phyloP scores from a whole-genome alignment of 2,888 invertebrate species.

The Dasypogon diadema region DNA sequence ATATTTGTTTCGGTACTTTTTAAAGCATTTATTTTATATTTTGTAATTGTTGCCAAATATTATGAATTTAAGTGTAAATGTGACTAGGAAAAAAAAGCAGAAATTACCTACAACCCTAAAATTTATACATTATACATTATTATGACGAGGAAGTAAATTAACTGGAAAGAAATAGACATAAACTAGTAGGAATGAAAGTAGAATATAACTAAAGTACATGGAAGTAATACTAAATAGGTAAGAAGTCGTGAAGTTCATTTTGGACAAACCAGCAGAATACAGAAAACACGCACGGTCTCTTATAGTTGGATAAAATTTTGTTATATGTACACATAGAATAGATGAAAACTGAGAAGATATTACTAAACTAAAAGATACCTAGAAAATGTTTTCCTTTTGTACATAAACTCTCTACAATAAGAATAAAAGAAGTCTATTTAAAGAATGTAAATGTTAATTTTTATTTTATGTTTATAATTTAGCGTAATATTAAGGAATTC shows the following conservation, averaged over 20 bases:
- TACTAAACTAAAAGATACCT: slow-evolving; percentile 17
- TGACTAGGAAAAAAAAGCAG: slow-evolving; percentile 82
- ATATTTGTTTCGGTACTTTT: slow-evolving; percentile 39
- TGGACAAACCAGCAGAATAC: neutral
- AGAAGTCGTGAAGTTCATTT: neutral
- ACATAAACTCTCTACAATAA: slow-evolving; percentile 24
- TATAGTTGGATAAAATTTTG: slow-evolving; percentile 37
- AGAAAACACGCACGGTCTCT: slow-evolving; percentile 45
- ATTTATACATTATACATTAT: slow-evolving; percentile 27
- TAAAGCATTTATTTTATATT: slow-evolving; percentile 42
- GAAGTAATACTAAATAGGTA: slow-evolving; percentile 27
- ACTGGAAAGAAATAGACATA: slow-evolving; percentile 4
- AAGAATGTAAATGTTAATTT: slow-evolving; percentile 36
- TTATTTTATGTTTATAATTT: slow-evolving; percentile 40
- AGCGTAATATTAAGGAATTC: slow-evolving; percentile 12
- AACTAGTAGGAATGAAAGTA: slow-evolving; percentile 37
- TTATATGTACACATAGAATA: slow-evolving; percentile 45
- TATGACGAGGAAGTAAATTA: slow-evolving; percentile 5
- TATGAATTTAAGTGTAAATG: slow-evolving; percentile 54
- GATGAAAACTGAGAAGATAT: slow-evolving; percentile 15
- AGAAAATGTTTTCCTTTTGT: slow-evolving; percentile 47
- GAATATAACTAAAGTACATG: slow-evolving; percentile 26
- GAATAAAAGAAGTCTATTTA: slow-evolving; percentile 40
- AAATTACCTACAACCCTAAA: slow-evolving; percentile 64
- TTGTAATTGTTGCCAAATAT: slow-evolving; percentile 56